These are phyloP conservation scores for Brachylomia viminalis DNA, from an alignment of 2,888 invertebrate species.

Conservation along the genomic window DNA sequence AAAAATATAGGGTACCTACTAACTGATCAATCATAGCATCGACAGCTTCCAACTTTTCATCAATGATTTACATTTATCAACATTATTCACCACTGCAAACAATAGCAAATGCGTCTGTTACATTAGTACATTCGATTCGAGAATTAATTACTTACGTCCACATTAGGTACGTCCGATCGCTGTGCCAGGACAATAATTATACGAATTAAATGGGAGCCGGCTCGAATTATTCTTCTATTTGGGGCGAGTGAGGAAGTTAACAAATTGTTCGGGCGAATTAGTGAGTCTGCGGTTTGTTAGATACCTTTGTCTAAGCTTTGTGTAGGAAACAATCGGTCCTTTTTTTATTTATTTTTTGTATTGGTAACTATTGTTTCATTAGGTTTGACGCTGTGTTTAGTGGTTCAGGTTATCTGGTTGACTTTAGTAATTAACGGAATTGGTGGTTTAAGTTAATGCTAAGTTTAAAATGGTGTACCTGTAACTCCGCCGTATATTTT, in stretches of 20 bases:
- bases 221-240: slow-evolving; percentile 58
- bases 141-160: slow-evolving; percentile 62
- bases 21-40: slow-evolving; percentile 19
- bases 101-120: slow-evolving; percentile 22
- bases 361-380: slow-evolving; percentile 21
- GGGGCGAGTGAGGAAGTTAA: slow-evolving; percentile 57
- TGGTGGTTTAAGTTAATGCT: neutral
- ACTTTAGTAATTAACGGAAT: neutral
- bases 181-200: slow-evolving; percentile 57
- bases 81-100: slow-evolving; percentile 31
- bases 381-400: neutral
- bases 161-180: slow-evolving; percentile 42
- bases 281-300: slow-evolving; percentile 43
- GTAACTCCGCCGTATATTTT: neutral
- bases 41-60: neutral
- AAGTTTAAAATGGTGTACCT: neutral
- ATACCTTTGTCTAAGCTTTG: slow-evolving; percentile 50
- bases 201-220: slow-evolving; percentile 57
- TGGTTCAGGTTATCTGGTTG: neutral
- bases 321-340: slow-evolving; percentile 17
- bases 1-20: neutral
- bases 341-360: slow-evolving; percentile 22
- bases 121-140: slow-evolving; percentile 44
- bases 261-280: slow-evolving; percentile 61
- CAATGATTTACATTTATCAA: slow-evolving; percentile 15